These are phyloP conservation scores for Dexiosoma caninum DNA, from an alignment of 2,888 invertebrate genomes.

Conservation along the genomic window DNA sequence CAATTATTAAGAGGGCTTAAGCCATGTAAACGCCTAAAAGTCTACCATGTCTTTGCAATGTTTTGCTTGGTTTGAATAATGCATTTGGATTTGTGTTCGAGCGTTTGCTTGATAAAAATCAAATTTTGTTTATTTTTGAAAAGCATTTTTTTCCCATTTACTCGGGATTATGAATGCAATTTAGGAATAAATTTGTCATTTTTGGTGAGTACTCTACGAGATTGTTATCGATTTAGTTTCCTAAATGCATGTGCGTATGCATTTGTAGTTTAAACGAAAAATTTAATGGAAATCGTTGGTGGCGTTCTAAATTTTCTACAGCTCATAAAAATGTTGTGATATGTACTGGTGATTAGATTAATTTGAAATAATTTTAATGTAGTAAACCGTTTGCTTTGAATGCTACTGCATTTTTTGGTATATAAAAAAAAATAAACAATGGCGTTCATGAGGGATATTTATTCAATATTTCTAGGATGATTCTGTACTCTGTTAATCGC, in stretches of 20 bases:
- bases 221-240: constrained; percentile 47
- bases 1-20: constrained; percentile 29
- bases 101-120: constrained; percentile 57
- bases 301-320: no score
- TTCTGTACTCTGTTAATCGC: no score
- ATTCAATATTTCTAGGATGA: no score
- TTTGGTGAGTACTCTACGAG: not conserved
- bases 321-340: no score
- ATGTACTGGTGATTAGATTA: no score
- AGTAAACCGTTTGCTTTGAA: no score
- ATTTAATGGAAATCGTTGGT: not conserved
- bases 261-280: not conserved
- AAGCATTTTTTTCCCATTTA: constrained; percentile 36
- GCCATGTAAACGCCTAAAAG: constrained; percentile 34
- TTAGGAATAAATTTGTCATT: constrained; percentile 20
- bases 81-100: constrained; percentile 33
- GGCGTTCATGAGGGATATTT: no score
- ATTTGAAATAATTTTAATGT: no score
- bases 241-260: not conserved
- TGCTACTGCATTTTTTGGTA: no score
- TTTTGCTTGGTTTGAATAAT: not conserved
- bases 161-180: constrained; percentile 52
- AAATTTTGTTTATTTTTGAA: constrained; percentile 29
- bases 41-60: not conserved
- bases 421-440: no score